Evolutionary conservation across 2,113 vertebrate species (phyloP).

Genomic region (Otocyon megalotis): DNA sequence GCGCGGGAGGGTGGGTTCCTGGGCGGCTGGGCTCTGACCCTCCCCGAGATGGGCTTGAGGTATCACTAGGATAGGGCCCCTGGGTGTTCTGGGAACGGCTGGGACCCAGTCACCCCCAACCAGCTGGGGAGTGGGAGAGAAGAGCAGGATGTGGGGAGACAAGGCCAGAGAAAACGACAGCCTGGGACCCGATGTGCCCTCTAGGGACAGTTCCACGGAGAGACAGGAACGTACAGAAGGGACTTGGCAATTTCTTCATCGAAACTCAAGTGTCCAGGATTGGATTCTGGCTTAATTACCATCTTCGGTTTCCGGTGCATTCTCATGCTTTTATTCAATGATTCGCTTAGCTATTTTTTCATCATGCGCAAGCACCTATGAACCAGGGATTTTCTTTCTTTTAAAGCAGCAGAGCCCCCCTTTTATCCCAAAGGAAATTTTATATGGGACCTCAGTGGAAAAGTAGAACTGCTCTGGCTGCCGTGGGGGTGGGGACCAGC

Average conservation of each 20-base stretch:
- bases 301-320: not conserved
- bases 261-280: not conserved
- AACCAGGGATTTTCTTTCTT: not conserved
- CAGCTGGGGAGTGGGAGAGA: not conserved
- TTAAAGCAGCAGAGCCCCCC: not conserved
- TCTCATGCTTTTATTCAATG: slow-evolving; percentile 27
- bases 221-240: not conserved
- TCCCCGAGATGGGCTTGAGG: not conserved
- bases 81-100: slow-evolving; percentile 18
- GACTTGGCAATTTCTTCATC: not conserved
- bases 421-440: slow-evolving; percentile 25
- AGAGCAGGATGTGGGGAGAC: not conserved
- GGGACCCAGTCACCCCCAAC: not conserved
- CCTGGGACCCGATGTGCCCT: not conserved
- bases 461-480: not conserved
- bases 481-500: not conserved
- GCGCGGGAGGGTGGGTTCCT: not conserved
- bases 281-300: not conserved
- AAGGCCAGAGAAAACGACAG: not conserved
- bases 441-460: not conserved
- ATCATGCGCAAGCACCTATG: not conserved
- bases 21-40: not conserved
- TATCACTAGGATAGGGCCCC: not conserved
- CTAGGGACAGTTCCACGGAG: not conserved
- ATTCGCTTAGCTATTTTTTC: not conserved